A percentile compares a stretch with the other conserved stretches of the same genome.
Conservation (phyloP, 2,888 invertebrate genomes). For the Cheilosia scutellata region DNA sequence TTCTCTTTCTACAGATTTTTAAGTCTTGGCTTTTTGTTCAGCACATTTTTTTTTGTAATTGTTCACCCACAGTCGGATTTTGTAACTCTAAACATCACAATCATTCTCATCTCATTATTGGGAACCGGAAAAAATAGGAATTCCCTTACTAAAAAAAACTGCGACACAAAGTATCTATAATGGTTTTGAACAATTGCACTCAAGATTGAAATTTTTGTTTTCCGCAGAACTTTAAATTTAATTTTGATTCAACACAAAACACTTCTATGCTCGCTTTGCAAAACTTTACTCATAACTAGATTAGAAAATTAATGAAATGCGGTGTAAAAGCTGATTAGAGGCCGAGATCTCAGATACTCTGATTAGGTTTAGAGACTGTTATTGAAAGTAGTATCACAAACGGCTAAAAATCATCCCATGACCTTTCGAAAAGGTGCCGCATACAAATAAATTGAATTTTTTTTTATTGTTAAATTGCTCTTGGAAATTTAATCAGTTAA, state of each 20-base stretch:
- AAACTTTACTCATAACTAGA: constrained; percentile 54
- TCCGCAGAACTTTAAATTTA: background rate
- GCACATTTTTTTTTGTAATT: constrained; percentile 7
- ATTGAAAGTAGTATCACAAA: constrained; percentile 33
- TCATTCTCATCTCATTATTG: background rate
- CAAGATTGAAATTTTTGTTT: background rate
- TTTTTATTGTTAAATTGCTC: background rate
- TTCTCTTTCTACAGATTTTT: constrained; percentile 20
- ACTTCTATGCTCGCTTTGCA: constrained; percentile 38
- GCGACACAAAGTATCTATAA: background rate
- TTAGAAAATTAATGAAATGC: constrained; percentile 30
- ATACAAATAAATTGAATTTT: background rate
- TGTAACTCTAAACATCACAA: constrained; percentile 37
- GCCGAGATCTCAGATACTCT: constrained; percentile 5
- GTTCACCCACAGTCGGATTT: constrained; percentile 42
- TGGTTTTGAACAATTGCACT: constrained; percentile 5
- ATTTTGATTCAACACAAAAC: background rate
- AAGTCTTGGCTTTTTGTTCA: constrained; percentile 8
- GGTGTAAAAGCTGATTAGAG: constrained; percentile 31
- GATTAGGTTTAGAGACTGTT: constrained; percentile 31
- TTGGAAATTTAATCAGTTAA: constrained; percentile 34
- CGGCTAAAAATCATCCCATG: constrained; percentile 27
- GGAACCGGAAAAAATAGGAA: constrained; percentile 22
- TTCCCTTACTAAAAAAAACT: background rate
- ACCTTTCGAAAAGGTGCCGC: constrained; percentile 40